Evolutionary conservation across 2,888 invertebrate species (phyloP).

Genomic region (Alviniconcha strummeri): DNA sequence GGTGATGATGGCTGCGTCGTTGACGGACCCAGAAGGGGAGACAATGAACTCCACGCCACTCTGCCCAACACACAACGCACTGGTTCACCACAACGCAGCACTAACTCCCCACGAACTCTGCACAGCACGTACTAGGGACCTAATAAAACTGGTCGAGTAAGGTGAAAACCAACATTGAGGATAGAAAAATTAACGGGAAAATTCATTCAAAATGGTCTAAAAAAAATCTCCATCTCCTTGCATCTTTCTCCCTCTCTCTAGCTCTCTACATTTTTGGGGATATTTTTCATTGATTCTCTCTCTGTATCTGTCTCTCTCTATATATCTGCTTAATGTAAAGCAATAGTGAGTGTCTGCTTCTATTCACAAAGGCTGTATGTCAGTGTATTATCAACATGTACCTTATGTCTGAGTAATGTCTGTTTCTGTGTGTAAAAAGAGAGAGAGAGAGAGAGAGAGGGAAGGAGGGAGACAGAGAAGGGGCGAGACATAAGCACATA

Average conservation of each 20-base stretch:
- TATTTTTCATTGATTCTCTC: too few species aligned
- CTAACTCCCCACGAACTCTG: background rate
- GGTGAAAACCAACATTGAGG: background rate
- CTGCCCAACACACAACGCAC: constrained; percentile 76
- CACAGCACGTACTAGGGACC: too few species aligned
- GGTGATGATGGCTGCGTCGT: constrained; percentile 90
- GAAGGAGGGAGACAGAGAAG: background rate
- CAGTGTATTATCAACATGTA: too few species aligned
- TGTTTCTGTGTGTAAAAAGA: too few species aligned
- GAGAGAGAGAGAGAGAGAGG: background rate
- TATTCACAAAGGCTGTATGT: too few species aligned
- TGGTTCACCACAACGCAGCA: background rate
- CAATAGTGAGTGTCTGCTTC: too few species aligned
- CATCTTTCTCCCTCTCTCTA: too few species aligned
- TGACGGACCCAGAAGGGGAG: constrained; percentile 95
- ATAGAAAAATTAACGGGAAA: background rate
- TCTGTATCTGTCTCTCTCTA: too few species aligned
- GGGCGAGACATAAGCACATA: background rate
- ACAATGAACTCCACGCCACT: constrained; percentile 95
- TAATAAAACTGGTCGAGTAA: too few species aligned
- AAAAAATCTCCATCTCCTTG: background rate
- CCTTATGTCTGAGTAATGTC: too few species aligned
- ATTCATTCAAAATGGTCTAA: background rate
- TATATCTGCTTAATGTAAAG: too few species aligned
- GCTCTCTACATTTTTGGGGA: too few species aligned